phyloP scores from a whole-genome alignment of 2,888 invertebrate species.

The Ormyrus pomaceus region DNA sequence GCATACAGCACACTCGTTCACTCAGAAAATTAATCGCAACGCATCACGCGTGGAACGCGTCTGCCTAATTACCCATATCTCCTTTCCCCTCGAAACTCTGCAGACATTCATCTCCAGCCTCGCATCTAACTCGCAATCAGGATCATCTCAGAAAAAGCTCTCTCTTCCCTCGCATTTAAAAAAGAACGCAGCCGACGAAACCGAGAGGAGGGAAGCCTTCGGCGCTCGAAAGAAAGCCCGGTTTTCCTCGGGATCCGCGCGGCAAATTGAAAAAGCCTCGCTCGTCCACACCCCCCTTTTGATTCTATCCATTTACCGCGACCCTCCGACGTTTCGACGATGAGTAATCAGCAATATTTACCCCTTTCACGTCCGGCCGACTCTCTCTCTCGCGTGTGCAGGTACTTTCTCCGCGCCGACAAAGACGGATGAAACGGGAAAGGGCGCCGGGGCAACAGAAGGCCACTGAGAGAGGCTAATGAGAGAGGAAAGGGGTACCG shows the following conservation, averaged over 20 bases:
- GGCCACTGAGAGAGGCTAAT: conserved; percentile 9
- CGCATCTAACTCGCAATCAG: too few relatives aligned
- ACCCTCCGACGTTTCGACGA: conserved; percentile 28
- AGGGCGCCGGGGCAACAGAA: conserved; percentile 8
- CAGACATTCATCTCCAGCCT: too few relatives aligned
- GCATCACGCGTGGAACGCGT: too few relatives aligned
- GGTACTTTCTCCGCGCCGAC: too few relatives aligned
- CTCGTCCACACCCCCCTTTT: conserved; percentile 16
- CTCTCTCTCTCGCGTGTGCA: too few relatives aligned
- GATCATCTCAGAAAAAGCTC: too few relatives aligned
- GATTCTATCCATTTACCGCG: conserved; percentile 34
- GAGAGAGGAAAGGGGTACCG: background rate
- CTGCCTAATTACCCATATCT: too few relatives aligned
- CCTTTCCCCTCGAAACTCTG: too few relatives aligned
- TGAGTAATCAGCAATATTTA: conserved; percentile 46
- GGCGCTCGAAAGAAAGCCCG: conserved; percentile 13
- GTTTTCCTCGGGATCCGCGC: conserved; percentile 1
- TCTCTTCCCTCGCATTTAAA: too few relatives aligned
- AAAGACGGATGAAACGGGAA: conserved; percentile 8
- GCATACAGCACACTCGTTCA: too few relatives aligned
- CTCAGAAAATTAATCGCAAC: background rate
- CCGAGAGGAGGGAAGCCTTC: too few relatives aligned
- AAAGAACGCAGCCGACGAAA: background rate
- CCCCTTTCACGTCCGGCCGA: background rate
- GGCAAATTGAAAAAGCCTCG: conserved; percentile 30